These are phyloP conservation scores for Lordiphosa stackelbergi DNA, from an alignment of 1,140 invertebrate species.

Conservation along the genomic window DNA sequence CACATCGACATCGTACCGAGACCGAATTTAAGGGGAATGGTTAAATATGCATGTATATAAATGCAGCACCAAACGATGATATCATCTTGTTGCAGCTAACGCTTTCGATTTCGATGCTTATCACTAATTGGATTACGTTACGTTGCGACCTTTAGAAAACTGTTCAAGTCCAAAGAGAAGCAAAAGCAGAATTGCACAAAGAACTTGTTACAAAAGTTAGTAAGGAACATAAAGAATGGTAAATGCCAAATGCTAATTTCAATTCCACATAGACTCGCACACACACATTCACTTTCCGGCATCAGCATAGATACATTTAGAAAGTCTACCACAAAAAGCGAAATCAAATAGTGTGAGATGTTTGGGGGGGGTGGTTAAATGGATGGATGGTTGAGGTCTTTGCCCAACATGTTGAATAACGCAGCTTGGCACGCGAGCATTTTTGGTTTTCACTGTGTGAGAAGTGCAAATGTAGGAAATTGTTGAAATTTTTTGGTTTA, in stretches of 20 bases:
- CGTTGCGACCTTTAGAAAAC: slow-evolving; percentile 44
- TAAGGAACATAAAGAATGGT: slow-evolving; percentile 27
- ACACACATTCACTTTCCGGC: slow-evolving; percentile 37
- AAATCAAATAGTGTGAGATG: slow-evolving; percentile 33
- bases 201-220: slow-evolving; percentile 22
- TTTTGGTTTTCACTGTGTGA: slow-evolving; percentile 27
- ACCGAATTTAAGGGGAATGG: no score
- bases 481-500: slow-evolving; percentile 63
- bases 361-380: neutral
- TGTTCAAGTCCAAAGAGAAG: slow-evolving; percentile 9
- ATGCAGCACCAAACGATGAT: slow-evolving; percentile 5
- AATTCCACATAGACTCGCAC: slow-evolving; percentile 32
- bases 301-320: slow-evolving; percentile 29
- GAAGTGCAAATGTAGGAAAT: slow-evolving; percentile 61
- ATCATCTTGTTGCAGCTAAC: slow-evolving; percentile 11
- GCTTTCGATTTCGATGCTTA: slow-evolving; percentile 43
- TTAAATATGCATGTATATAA: no score
- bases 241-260: slow-evolving; percentile 67
- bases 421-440: slow-evolving; percentile 45
- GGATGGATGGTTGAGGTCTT: slow-evolving; percentile 11
- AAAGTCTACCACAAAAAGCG: slow-evolving; percentile 28
- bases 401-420: slow-evolving; percentile 59
- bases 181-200: slow-evolving; percentile 17
- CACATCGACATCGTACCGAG: no score
- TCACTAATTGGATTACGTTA: slow-evolving; percentile 66